Evolutionary conservation across 2,113 vertebrate genomes (phyloP), one percentile per base, ranked within the genome.

Genomic region (Nesospiza acunhae): DNA sequence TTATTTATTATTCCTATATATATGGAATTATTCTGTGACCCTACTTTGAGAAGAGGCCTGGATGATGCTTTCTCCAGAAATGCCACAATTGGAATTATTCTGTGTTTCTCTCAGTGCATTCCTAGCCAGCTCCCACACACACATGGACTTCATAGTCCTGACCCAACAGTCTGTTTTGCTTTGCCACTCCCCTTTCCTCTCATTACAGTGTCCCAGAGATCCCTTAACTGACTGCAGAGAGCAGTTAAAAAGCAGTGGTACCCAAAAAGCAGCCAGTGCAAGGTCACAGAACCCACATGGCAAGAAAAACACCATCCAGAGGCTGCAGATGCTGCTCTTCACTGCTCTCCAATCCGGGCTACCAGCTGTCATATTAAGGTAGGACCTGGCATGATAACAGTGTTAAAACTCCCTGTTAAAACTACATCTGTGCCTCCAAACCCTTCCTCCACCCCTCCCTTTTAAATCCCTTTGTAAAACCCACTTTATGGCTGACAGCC

Each of bases 391-490:
- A 41, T 2, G n/a, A 26, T 59, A 42, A 66, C 23, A 47, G 24
- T 22, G 46, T 39, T 91, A 84, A 89, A 90, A 70, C 39, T 86
- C 63, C 42, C n/a, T 41, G 50, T 84, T 94, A 67, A 76, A 87
- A 75, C 37, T 30, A 2, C 64, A 37, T 75, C 69, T 91, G 62
- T 82, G 69, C 69, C 66, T 95, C 73, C 68, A 28, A 87, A 76
- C 46, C 30, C 21, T 68, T 69, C 74, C 76, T 64, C 49, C 28
- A 15, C 23, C 63, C 67, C 11, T 78, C 52, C 18, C 37, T 76
- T 78, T 72, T 30, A 95, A 95, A 96, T 92, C 88, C 60, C 56
- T 94, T 89, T 88, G 68, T 93, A 95, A 92, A 93, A 84, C 56
- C 68, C 41, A 58, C 90, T 93, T 90, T 77, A 75, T 66, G 86